Evolutionary conservation across 1,140 invertebrate genomes (phyloP).

Genomic region (Drosophila albomicans): DNA sequence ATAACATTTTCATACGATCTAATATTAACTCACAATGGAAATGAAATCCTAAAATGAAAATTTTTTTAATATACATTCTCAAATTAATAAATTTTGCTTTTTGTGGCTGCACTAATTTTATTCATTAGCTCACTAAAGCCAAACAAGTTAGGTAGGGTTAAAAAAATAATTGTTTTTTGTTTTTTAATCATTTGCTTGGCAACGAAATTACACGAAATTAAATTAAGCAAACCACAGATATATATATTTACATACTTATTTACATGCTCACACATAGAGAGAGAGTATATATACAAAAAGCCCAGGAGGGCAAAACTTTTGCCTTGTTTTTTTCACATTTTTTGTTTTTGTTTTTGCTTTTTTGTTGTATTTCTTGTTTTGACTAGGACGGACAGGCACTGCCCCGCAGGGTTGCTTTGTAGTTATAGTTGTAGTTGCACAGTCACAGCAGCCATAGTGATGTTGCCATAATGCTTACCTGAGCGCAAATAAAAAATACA

Average conservation of each 20-base stretch:
- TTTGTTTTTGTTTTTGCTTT: neutral
- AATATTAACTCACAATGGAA: no score
- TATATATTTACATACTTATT: constrained; percentile 6
- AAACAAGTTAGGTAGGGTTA: constrained; percentile 7
- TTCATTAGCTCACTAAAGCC: neutral
- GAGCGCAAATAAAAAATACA: constrained; percentile 61
- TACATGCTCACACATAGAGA: constrained; percentile 19
- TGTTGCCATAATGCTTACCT: constrained; percentile 81
- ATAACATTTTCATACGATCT: no score
- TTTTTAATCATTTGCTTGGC: constrained; percentile 7
- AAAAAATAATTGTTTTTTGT: constrained; percentile 1
- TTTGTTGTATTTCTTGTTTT: constrained; percentile 25
- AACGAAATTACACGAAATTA: constrained; percentile 22
- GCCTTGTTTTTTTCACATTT: constrained; percentile 25
- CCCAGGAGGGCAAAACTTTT: constrained; percentile 34
- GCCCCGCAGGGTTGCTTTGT: constrained; percentile 49
- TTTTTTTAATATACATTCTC: no score
- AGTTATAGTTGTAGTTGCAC: constrained; percentile 42
- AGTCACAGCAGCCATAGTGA: constrained; percentile 57
- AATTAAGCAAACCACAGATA: constrained; percentile 16
- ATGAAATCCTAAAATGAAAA: no score
- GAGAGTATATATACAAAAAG: constrained; percentile 24
- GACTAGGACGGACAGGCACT: constrained; percentile 29
- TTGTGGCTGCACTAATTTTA: no score
- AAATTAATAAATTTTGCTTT: no score